Evolutionary conservation across 2,888 invertebrate species (phyloP), one percentile per base, ranked within the genome.

Genomic region (Meta bourneti): DNA sequence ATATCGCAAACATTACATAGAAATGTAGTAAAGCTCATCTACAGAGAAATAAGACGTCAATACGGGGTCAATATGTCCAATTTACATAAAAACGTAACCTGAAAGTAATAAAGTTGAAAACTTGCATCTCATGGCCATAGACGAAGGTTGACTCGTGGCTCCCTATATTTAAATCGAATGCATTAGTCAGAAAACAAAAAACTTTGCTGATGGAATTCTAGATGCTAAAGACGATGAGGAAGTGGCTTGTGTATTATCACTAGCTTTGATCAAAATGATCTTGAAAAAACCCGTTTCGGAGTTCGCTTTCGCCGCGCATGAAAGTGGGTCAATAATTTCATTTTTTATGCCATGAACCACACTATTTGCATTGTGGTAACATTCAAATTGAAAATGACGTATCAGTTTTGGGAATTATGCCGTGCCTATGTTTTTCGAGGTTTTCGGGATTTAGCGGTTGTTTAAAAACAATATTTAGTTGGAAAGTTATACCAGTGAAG

Each of bases 241-340:
- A 83, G 72, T 87, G 72, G 61, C 52, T 49, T 71, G 74, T 9
- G 48, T 74, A 78, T 79, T 88, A 87, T 83, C 87, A 34, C 54
- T n/a, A 19, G 16, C 16, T 82, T 77, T 70, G 72, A 87, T 88
- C 87, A n/a, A 51, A 71, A 79, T 91, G 91, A 91, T 91, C 91
- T 91, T 91, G 91, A 91, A 91, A 91, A 91, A 91, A 91, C 91
- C 86, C 91, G 91, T 91, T 88, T 71, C 19, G 13, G 78, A 34
- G 20, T 85, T 90, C 75, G 90, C 91, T 91, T 86, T 91, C 91
- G 82, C 79, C 20, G 84, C 72, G 11, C 81, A 51, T 13, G 83
- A 91, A 91, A 91, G 91, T 91, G 78, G 91, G 91, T 91, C 91
- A 91, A 83, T 84, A 49, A 74, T 89, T 89, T 83, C 75, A 16